These are phyloP conservation scores for Episyrphus balteatus DNA, from an alignment of 1,140 invertebrate genomes.

Conservation along the genomic window DNA sequence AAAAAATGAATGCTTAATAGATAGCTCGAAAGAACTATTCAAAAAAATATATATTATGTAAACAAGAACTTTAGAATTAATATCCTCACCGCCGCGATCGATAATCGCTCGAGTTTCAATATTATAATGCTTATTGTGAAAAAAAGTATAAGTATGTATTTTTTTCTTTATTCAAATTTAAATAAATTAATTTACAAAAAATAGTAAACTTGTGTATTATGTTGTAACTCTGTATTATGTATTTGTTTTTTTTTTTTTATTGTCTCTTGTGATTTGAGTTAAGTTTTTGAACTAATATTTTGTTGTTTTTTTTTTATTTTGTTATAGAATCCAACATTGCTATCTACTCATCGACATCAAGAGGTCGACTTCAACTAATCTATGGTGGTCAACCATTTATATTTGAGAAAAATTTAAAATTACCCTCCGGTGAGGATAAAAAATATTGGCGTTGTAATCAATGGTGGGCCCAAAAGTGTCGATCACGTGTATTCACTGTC, in stretches of 20 bases:
- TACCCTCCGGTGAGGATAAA: constrained; percentile 30
- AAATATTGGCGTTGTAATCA: constrained; percentile 36
- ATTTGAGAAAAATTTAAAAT: constrained; percentile 31
- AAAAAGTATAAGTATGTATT: too few relatives aligned
- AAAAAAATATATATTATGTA: too few relatives aligned
- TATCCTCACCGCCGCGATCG: too few relatives aligned
- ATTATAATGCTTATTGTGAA: too few relatives aligned
- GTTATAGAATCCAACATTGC: constrained; percentile 25
- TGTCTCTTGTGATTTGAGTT: neutral
- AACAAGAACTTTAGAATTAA: too few relatives aligned
- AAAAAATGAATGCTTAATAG: too few relatives aligned
- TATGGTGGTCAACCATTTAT: constrained; percentile 36
- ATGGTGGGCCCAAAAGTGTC: constrained; percentile 37
- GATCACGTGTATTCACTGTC: constrained; percentile 32
- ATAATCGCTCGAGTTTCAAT: too few relatives aligned
- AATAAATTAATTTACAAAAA: too few relatives aligned
- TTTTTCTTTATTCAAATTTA: too few relatives aligned
- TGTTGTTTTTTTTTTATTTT: neutral
- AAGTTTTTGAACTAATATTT: neutral
- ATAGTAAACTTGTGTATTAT: too few relatives aligned
- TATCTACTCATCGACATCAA: constrained; percentile 31
- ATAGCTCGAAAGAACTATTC: too few relatives aligned
- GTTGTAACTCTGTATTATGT: too few relatives aligned
- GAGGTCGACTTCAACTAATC: constrained; percentile 31
- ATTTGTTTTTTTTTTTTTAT: neutral